Evolutionary conservation across 2,888 invertebrate species (phyloP).

Genomic region (Acrobasis repandana): DNA sequence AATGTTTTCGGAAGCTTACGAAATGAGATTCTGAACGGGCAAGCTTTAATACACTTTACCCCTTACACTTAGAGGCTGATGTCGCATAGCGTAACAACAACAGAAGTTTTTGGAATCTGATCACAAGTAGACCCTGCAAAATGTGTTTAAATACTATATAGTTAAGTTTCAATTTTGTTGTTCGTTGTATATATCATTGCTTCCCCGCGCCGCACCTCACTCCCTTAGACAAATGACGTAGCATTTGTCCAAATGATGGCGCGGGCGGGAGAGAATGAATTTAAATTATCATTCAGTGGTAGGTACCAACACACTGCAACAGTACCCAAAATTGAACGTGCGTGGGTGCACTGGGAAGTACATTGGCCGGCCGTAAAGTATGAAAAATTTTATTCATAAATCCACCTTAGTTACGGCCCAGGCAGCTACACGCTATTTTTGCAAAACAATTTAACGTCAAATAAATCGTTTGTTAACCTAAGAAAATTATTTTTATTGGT

Average conservation of each 20-base stretch:
- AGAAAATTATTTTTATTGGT: background rate
- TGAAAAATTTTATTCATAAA: conserved; percentile 14
- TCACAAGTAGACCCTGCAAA: conserved; percentile 46
- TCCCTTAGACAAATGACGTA: conserved; percentile 81
- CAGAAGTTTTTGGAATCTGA: conserved; percentile 74
- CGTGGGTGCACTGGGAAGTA: conserved; percentile 47
- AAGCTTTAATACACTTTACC: conserved; percentile 56
- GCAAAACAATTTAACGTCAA: background rate
- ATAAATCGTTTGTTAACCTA: background rate
- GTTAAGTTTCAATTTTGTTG: conserved; percentile 50
- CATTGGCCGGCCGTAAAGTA: conserved; percentile 32
- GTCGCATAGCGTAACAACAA: conserved; percentile 52
- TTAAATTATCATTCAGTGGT: conserved; percentile 84
- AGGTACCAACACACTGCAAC: conserved; percentile 76
- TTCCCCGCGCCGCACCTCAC: conserved; percentile 58
- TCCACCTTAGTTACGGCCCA: background rate
- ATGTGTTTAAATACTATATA: conserved; percentile 41
- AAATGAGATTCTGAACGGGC: conserved; percentile 62
- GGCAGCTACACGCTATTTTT: background rate
- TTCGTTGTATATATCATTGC: conserved; percentile 39
- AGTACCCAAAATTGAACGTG: conserved; percentile 67
- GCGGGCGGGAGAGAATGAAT: conserved; percentile 84
- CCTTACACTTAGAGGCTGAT: conserved; percentile 49
- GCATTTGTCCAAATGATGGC: conserved; percentile 84
- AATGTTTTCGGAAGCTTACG: conserved; percentile 72